Conservation (phyloP, 2,797 vertebrate genomes). For the Acomys russatus region DNA sequence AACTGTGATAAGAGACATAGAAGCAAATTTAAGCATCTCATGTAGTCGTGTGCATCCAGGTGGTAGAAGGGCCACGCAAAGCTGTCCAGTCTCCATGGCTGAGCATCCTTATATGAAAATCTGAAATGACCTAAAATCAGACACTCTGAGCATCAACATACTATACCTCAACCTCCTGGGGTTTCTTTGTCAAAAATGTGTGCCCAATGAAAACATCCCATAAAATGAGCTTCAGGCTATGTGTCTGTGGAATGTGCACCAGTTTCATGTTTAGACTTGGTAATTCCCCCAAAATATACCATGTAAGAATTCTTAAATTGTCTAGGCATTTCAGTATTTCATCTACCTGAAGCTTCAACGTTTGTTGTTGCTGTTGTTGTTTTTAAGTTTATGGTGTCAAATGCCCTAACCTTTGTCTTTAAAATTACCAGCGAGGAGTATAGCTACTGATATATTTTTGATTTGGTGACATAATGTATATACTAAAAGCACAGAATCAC, state of each 20-base stretch:
- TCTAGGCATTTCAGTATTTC: neutral
- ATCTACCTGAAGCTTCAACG: neutral
- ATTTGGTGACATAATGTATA: neutral
- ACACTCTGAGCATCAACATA: neutral
- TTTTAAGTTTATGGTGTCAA: neutral
- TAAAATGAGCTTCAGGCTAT: neutral
- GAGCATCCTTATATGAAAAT: neutral
- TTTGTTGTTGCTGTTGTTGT: neutral
- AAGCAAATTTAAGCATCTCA: neutral
- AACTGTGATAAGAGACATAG: neutral
- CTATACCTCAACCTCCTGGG: no score
- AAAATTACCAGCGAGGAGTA: neutral
- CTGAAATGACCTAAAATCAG: neutral
- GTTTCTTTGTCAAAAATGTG: neutral
- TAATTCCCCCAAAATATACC: neutral
- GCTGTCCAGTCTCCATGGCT: neutral
- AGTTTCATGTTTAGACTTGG: neutral
- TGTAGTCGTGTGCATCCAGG: fast-evolving
- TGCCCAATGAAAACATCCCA: neutral
- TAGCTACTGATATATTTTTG: neutral
- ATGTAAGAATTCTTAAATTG: neutral
- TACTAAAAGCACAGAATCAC: neutral
- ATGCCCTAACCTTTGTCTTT: conserved; percentile 23
- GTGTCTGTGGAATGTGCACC: neutral
- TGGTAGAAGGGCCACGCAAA: neutral